Conservation (phyloP, 2,113 vertebrate genomes). For the Salvelinus sp. region DNA sequence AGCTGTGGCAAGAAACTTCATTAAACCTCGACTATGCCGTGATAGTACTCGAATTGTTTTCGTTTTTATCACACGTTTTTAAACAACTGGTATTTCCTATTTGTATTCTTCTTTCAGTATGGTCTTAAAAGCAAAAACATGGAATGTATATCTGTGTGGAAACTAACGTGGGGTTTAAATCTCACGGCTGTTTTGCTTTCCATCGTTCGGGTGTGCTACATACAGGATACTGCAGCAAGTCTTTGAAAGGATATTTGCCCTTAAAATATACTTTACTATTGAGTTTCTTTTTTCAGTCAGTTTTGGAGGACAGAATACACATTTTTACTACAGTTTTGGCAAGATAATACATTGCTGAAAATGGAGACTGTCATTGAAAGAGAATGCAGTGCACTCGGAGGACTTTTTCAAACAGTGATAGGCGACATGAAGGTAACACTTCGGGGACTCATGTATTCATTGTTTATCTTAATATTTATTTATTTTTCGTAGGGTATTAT, state of each 20-base stretch:
- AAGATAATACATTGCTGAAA: slow-evolving; percentile 22
- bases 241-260: slow-evolving; percentile 8
- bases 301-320: neutral
- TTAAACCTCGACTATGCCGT: neutral
- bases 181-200: slow-evolving; percentile 20
- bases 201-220: slow-evolving; percentile 27
- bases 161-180: slow-evolving; percentile 21
- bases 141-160: slow-evolving; percentile 28
- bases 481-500: neutral
- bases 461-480: neutral
- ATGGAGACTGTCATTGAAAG: slow-evolving; percentile 78
- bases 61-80: neutral
- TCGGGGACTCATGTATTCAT: neutral
- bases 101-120: neutral
- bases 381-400: slow-evolving; percentile 78
- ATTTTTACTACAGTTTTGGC: slow-evolving; percentile 14
- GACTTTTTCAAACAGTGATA: slow-evolving; percentile 77
- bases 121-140: slow-evolving; percentile 24
- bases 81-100: neutral
- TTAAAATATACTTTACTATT: neutral
- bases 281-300: neutral
- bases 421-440: slow-evolving; percentile 75
- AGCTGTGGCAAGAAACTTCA: neutral
- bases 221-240: neutral
- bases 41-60: too few species aligned